A percentile compares a stretch with the other conserved stretches of the same genome.
These are phyloP conservation scores for Sylvietta virens DNA, from an alignment of 2,113 vertebrate genomes.

Conservation along the genomic window DNA sequence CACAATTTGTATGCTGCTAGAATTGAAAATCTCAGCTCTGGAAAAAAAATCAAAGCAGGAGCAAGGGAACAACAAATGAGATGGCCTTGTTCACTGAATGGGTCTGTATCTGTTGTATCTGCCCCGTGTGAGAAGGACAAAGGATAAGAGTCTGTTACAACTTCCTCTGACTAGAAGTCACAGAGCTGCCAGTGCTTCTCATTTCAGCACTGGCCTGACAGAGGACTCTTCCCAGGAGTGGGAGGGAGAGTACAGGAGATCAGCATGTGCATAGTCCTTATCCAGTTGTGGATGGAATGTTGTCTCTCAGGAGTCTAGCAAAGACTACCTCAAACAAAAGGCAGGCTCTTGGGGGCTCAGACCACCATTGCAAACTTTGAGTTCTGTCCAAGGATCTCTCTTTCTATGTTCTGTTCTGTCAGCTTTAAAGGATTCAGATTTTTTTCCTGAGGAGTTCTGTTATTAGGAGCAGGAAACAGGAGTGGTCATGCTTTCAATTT, in stretches of 20 bases:
- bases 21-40: not conserved
- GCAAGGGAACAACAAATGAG: not conserved
- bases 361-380: not conserved
- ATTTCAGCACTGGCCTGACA: not conserved
- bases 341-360: not conserved
- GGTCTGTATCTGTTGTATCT: not conserved
- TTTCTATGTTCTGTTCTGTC: not conserved
- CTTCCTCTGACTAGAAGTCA: not conserved
- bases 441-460: not conserved
- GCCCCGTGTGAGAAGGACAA: not conserved
- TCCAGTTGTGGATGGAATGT: not conserved
- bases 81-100: not conserved
- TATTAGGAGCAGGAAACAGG: not conserved
- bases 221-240: not conserved
- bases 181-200: not conserved
- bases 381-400: not conserved
- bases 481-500: slow-evolving; percentile 7
- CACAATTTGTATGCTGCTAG: not conserved
- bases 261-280: not conserved
- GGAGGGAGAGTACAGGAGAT: not conserved
- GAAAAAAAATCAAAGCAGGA: not conserved
- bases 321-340: not conserved
- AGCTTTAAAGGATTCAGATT: not conserved
- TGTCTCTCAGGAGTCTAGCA: not conserved
- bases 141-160: not conserved